These are phyloP conservation scores for Cheilosia pagana DNA, from an alignment of 2,888 invertebrate species.

Conservation along the genomic window DNA sequence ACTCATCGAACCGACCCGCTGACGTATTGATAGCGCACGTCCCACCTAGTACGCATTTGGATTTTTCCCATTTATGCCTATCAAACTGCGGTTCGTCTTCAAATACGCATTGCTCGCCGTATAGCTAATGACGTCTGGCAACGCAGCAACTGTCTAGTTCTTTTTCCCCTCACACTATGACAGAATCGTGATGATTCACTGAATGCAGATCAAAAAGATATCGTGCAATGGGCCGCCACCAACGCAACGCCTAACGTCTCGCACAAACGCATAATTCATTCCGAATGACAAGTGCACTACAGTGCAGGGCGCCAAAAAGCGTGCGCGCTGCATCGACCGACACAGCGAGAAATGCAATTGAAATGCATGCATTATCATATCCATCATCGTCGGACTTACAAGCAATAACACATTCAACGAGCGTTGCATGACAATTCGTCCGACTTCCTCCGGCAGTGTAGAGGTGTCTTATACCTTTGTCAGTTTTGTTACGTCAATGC, in stretches of 20 bases:
- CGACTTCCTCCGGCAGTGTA: constrained; percentile 50
- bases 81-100: constrained; percentile 13
- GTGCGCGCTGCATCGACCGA: constrained; percentile 47
- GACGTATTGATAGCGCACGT: constrained; percentile 61
- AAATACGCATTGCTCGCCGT: constrained; percentile 4
- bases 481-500: constrained; percentile 72
- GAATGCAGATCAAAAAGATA: constrained; percentile 68
- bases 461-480: constrained; percentile 5
- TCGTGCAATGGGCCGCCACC: constrained; percentile 14
- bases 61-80: constrained; percentile 44
- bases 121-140: constrained; percentile 58
- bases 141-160: constrained; percentile 30
- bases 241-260: constrained; percentile 36
- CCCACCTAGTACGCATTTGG: constrained; percentile 42
- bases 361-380: constrained; percentile 69
- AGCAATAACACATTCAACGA: constrained; percentile 67
- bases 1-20: constrained; percentile 29
- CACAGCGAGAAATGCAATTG: constrained; percentile 61
- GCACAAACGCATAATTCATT: constrained; percentile 70
- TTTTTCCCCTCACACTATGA: constrained; percentile 8
- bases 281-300: constrained; percentile 63
- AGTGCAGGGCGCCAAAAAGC: constrained; percentile 67
- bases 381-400: constrained; percentile 72
- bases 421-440: constrained; percentile 63
- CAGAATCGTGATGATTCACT: constrained; percentile 47